Evolutionary conservation across 2,113 vertebrate genomes (phyloP), one percentile per base, ranked within the genome.

Genomic region (Macrotus californicus): DNA sequence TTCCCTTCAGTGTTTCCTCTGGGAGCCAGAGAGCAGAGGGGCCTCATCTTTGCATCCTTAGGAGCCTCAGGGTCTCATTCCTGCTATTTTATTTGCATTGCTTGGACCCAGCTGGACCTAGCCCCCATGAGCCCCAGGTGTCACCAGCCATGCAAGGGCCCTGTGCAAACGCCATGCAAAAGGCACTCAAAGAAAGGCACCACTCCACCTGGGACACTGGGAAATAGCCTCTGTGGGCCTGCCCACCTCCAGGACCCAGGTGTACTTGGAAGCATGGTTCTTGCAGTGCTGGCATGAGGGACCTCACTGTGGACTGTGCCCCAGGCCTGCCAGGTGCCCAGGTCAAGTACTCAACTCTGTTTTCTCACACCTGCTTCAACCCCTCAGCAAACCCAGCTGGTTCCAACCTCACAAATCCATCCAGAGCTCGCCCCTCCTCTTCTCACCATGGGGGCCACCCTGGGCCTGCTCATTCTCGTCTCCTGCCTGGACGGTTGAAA

Each of bases 261-360:
- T 0, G 7, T 0, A 5, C 36, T 26, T 4, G 24, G 24, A 43
- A 48, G 66, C 6, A 1, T 7, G 29, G 70, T 29, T 61, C 66
- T 41, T 0, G 0, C 14, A 43, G 26, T 18, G n/a, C 41, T 1
- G 41, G 59, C 15, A 4, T 0, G 0, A 16, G 69, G 4, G 41
- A 39, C 7, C 41, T 43, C n/a, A 26, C 0, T 26, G 16, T 41
- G 67, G 15, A 39, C 77, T 22, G 14, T 66, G 39, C 22, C 72
- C 67, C 16, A 43, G 5, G 16, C 16, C 64, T 61, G 36, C 48
- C 56, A 2, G 34, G 19, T 19, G 0, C 29, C 21, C 31, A 3
- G 21, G 64, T 19, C 6, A 1, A 7, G 29, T 36, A 7, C 3
- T 13, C 41, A 3, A 12, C 31, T 69, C 61, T 10, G 1, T 29